Conservation (phyloP, 1,140 invertebrate genomes). For the Callitettix versicolor region DNA sequence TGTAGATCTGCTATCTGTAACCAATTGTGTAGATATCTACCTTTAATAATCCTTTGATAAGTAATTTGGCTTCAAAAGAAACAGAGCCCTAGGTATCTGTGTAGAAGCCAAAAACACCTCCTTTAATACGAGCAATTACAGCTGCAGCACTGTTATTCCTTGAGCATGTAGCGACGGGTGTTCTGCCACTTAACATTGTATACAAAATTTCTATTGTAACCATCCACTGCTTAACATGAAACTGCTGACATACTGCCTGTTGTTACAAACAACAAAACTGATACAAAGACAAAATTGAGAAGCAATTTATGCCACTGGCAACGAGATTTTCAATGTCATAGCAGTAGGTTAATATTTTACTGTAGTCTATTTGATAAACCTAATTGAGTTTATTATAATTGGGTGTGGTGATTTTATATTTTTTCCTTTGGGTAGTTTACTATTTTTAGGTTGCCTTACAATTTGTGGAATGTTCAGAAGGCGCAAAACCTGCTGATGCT, state of each 20-base stretch:
- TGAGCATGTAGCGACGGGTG: slow-evolving; percentile 61
- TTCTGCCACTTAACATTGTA: slow-evolving; percentile 75
- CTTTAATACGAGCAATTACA: slow-evolving; percentile 69
- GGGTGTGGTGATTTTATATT: too few relatives aligned
- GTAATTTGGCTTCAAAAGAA: slow-evolving; percentile 59
- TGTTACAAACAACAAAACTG: too few relatives aligned
- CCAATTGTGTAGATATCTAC: slow-evolving; percentile 64
- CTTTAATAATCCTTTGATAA: slow-evolving; percentile 65
- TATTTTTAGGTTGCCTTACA: too few relatives aligned
- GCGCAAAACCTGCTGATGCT: too few relatives aligned
- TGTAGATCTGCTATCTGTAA: slow-evolving; percentile 55
- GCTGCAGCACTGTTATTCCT: slow-evolving; percentile 57
- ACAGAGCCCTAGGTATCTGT: slow-evolving; percentile 60
- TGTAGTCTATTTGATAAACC: too few relatives aligned
- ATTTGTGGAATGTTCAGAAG: too few relatives aligned
- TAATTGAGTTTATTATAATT: too few relatives aligned
- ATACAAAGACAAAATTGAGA: too few relatives aligned
- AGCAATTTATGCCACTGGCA: too few relatives aligned
- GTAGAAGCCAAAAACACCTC: slow-evolving; percentile 63
- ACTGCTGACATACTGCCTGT: slow-evolving; percentile 88
- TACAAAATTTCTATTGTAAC: slow-evolving; percentile 85
- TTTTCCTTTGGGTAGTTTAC: too few relatives aligned
- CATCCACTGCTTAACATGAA: slow-evolving; percentile 43
- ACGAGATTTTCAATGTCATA: too few relatives aligned
- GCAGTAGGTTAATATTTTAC: too few relatives aligned